These are phyloP conservation scores for Uropetala carovei DNA, from an alignment of 2,888 invertebrate species.

Conservation along the genomic window DNA sequence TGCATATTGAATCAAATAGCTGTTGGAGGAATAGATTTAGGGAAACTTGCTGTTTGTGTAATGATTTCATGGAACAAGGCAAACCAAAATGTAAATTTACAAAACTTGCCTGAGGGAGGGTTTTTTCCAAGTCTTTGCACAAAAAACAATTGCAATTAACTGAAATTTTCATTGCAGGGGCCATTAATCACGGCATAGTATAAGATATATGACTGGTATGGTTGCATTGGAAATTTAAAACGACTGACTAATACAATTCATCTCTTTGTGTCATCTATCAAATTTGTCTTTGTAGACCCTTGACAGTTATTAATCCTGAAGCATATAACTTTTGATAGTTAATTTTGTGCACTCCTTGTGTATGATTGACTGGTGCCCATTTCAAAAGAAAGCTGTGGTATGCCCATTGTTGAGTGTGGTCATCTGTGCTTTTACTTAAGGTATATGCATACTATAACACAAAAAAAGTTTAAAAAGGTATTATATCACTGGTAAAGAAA, in stretches of 20 bases:
- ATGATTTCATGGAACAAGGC: conserved; percentile 56
- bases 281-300: conserved; percentile 41
- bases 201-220: conserved; percentile 47
- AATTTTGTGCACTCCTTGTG: conserved; percentile 61
- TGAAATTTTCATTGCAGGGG: conserved; percentile 48
- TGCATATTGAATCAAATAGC: conserved; percentile 56
- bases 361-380: conserved; percentile 60
- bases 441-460: conserved; percentile 60
- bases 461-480: conserved; percentile 47
- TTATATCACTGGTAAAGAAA: conserved; percentile 14
- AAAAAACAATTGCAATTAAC: conserved; percentile 45
- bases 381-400: conserved; percentile 58
- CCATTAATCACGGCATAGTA: conserved; percentile 43
- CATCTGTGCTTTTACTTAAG: conserved; percentile 61
- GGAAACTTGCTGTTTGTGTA: conserved; percentile 58
- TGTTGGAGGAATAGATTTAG: conserved; percentile 54
- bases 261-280: conserved; percentile 51
- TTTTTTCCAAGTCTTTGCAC: conserved; percentile 61
- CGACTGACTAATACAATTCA: conserved; percentile 52
- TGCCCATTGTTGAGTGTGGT: conserved; percentile 55
- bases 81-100: conserved; percentile 43
- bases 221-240: conserved; percentile 38
- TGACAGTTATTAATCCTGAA: conserved; percentile 57
- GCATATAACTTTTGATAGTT: conserved; percentile 62
- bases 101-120: conserved; percentile 42